Evolutionary conservation across 2,888 invertebrate genomes (phyloP).

Genomic region (Folsomia candida): DNA sequence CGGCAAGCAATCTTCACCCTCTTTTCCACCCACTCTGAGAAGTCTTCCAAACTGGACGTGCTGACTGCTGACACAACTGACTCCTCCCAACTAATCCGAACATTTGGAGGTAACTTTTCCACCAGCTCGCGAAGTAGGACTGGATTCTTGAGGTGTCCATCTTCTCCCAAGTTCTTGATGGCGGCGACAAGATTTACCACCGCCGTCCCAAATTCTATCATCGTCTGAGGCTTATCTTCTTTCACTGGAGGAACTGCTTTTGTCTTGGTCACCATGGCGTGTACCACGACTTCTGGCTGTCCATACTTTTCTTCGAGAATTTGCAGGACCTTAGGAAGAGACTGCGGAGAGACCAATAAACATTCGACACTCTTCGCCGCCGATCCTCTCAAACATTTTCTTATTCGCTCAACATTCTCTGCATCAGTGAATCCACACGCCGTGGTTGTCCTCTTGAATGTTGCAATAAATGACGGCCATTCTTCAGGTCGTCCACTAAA

Average conservation of each 20-base stretch:
- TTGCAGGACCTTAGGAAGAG: neutral
- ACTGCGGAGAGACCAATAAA: neutral
- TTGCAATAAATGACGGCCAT: neutral
- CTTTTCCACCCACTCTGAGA: too few relatives aligned
- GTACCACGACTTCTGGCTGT: neutral
- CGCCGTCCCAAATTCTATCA: neutral
- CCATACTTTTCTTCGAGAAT: slow-evolving; percentile 8
- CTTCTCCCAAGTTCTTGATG: neutral
- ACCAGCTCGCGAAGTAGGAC: neutral
- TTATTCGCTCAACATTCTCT: slow-evolving; percentile 1
- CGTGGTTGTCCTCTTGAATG: neutral
- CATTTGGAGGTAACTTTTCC: neutral
- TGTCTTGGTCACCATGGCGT: neutral
- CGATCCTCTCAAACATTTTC: neutral
- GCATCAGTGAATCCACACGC: neutral
- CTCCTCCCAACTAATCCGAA: neutral
- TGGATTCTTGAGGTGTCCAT: neutral
- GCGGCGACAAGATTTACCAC: neutral
- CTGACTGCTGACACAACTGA: too few relatives aligned
- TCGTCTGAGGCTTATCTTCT: neutral
- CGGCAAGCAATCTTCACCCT: too few relatives aligned
- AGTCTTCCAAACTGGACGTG: too few relatives aligned
- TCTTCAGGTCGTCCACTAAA: neutral
- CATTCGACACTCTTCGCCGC: neutral
- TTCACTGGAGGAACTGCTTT: neutral